Conservation (phyloP, 2,113 vertebrate genomes). For the Centropus unirufus region DNA sequence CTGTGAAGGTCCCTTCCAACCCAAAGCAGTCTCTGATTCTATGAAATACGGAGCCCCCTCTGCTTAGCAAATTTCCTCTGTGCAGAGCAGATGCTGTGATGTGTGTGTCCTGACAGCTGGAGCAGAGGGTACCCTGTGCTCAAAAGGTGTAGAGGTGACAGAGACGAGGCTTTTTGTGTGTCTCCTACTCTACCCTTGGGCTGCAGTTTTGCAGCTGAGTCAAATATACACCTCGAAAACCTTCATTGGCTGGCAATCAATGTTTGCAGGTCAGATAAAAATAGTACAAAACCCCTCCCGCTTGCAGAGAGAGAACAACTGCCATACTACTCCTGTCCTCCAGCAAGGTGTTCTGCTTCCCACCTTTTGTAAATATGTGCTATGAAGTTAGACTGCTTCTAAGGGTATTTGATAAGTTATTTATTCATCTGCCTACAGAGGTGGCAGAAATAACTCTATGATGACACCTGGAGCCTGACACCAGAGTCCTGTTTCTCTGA, state of each 20-base stretch:
- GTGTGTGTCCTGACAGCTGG: neutral
- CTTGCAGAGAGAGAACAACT: neutral
- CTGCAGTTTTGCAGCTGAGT: neutral
- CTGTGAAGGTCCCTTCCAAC: no score
- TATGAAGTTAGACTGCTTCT: neutral
- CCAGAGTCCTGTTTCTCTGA: neutral
- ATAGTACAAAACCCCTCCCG: neutral
- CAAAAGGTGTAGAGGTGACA: neutral
- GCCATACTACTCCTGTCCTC: neutral
- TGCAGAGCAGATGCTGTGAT: neutral
- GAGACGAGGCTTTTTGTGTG: neutral
- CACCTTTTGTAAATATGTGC: neutral
- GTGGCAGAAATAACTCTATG: neutral
- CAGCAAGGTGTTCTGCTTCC: neutral
- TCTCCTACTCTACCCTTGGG: neutral
- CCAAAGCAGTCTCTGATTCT: no score
- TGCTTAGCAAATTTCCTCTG: neutral
- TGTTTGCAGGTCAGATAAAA: neutral
- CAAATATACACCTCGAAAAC: neutral
- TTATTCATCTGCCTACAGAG: neutral
- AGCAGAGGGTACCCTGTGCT: neutral
- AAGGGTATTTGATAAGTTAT: neutral
- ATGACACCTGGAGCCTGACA: accelerated
- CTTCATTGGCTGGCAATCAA: neutral
- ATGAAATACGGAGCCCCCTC: neutral